Evolutionary conservation across 2,113 vertebrate species (phyloP), one percentile per base, ranked within the genome.

Genomic region (Muscicapa adusta): DNA sequence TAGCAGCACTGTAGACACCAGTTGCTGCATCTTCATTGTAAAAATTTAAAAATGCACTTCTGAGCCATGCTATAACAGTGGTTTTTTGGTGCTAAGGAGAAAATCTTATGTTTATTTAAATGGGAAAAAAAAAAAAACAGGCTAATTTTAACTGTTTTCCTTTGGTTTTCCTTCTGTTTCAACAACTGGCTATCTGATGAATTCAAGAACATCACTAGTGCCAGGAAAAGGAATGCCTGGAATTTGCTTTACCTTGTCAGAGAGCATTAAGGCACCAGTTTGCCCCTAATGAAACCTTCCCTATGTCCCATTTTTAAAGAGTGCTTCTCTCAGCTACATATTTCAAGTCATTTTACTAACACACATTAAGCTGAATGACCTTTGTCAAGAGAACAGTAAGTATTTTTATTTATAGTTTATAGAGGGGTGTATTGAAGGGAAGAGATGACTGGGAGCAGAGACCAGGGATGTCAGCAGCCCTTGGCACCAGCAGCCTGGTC

Each of bases 401-500:
- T 34, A 29, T 48, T 85, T 60, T 74, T 56, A 40, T 48, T 57
- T 74, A 10, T 29, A 74, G 42, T 48, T 40, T 65, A 57, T 29
- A 40, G 34, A 20, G 43, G 25, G 8, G 7, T 20, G 10, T 48
- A 7, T 4, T 85, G 60, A 25, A 40, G 29, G 19, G 34, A 42
- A 34, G 34, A 19, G 50, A 57, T 40, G 42, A 34, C 70, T 57
- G 42, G 51, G 29, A 48, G 57, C 10, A 66, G 51, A 74, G 19
- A 48, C 16, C 24, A 48, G 60, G 19, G 34, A 57, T 48, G 51
- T 57, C 51, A 48, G 25, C 42, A 85, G 42, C 18, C 50, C 34
- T 57, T n/a, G 42, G 29, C 24, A 65, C 34, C 29, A 56, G 14
- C 42, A 48, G 6, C 15, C 58, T 0, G 0, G 19, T 57, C 51